Evolutionary conservation across 2,888 invertebrate genomes (phyloP).

Genomic region (Mythimna lalbum): DNA sequence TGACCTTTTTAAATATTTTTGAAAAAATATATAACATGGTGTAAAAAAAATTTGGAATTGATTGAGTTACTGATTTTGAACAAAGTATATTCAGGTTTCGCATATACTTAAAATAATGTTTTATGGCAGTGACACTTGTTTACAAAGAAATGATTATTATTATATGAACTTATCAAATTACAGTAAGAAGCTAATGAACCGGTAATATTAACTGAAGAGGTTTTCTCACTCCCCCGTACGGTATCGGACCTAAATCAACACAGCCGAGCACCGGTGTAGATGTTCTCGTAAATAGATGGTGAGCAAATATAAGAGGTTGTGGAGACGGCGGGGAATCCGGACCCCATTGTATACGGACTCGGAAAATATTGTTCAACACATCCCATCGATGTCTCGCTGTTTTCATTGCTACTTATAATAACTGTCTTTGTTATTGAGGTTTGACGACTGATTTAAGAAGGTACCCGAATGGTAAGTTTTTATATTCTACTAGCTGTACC

Average conservation of each 20-base stretch:
- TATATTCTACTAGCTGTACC: no score
- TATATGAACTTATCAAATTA: conserved; percentile 49
- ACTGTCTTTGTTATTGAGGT: conserved; percentile 8
- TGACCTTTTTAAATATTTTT: no score
- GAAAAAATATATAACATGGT: no score
- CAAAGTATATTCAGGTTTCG: no score
- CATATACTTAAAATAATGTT: no score
- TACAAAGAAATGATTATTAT: no score
- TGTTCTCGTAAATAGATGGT: conserved; percentile 78
- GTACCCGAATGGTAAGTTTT: neutral
- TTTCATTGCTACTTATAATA: conserved; percentile 39
- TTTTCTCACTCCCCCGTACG: conserved; percentile 61
- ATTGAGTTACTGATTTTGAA: no score
- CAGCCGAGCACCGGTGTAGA: conserved; percentile 71
- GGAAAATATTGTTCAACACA: conserved; percentile 49
- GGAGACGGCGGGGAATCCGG: conserved; percentile 36
- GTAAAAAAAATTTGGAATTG: no score
- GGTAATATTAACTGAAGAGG: conserved; percentile 58
- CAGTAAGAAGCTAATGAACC: conserved; percentile 59
- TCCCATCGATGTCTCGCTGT: conserved; percentile 45
- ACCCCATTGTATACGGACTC: conserved; percentile 43
- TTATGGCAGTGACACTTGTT: no score
- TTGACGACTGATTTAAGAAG: neutral
- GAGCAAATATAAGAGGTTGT: conserved; percentile 72
- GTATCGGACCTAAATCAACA: conserved; percentile 83